phyloP scores from a whole-genome alignment of 1,140 invertebrate species.

The Camponotus vicinus region DNA sequence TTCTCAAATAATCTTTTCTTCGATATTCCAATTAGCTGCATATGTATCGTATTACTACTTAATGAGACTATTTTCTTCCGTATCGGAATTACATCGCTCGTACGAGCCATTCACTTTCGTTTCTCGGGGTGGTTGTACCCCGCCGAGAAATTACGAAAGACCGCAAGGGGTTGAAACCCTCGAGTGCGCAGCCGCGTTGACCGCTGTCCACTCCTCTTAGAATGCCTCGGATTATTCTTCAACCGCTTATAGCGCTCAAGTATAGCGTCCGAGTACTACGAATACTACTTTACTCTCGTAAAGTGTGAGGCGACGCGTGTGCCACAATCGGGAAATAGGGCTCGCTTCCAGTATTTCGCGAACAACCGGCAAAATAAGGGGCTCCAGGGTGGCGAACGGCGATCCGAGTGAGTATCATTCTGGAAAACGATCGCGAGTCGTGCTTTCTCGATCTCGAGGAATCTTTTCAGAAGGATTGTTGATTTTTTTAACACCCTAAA shows the following conservation, averaged over 20 bases:
- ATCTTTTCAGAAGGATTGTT: not conserved
- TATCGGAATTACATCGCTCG: not conserved
- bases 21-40: not conserved
- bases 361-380: conserved; percentile 68
- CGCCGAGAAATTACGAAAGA: not conserved
- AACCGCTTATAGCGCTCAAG: conserved; percentile 49
- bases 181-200: conserved; percentile 79
- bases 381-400: conserved; percentile 70
- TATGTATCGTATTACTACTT: not conserved
- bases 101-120: conserved; percentile 71
- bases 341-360: not conserved
- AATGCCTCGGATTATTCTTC: conserved; percentile 52
- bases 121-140: conserved; percentile 70
- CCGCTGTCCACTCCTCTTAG: conserved; percentile 76
- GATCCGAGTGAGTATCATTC: conserved; percentile 66
- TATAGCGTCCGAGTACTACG: conserved; percentile 23
- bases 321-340: conserved; percentile 13
- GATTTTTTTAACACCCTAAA: no score
- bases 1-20: not conserved
- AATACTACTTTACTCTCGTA: conserved; percentile 26
- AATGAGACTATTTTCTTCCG: not conserved
- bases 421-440: not conserved
- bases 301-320: conserved; percentile 24
- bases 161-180: conserved; percentile 44
- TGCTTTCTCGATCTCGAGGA: not conserved